Conservation (phyloP, 2,888 invertebrate genomes). For the Adelognathus sp. region DNA sequence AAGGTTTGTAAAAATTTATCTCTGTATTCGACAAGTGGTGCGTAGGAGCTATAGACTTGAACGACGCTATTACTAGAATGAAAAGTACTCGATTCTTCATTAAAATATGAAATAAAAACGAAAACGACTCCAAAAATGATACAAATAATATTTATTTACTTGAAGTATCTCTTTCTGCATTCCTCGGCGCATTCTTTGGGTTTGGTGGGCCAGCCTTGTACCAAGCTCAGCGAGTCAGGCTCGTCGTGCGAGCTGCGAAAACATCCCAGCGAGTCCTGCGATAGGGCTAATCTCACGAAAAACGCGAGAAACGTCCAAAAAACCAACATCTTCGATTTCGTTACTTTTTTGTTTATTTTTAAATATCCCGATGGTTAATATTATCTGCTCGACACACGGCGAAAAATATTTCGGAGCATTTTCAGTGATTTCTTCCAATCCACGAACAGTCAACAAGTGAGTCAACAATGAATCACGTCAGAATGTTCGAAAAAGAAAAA, state of each 20-base stretch:
- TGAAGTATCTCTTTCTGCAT: conserved; percentile 75
- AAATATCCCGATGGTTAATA: neutral
- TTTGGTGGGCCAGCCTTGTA: conserved; percentile 63
- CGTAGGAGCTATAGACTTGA: too few relatives aligned
- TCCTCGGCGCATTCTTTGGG: conserved; percentile 71
- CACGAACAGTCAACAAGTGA: conserved; percentile 49
- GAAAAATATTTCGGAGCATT: neutral
- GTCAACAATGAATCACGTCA: conserved; percentile 30
- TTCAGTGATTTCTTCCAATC: conserved; percentile 49
- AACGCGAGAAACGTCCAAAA: conserved; percentile 48
- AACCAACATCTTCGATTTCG: conserved; percentile 23
- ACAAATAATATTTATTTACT: conserved; percentile 69
- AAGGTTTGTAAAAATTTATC: neutral
- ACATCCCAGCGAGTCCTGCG: conserved; percentile 71
- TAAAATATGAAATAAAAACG: too few relatives aligned
- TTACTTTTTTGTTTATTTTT: too few relatives aligned
- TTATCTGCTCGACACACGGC: neutral
- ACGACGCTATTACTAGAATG: too few relatives aligned
- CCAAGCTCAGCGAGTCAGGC: conserved; percentile 67
- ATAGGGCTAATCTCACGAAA: conserved; percentile 12
- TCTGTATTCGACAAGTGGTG: too few relatives aligned
- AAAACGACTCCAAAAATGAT: too few relatives aligned
- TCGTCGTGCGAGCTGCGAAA: conserved; percentile 67
- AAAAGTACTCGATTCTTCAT: too few relatives aligned
- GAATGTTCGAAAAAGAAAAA: neutral